Evolutionary conservation across 1,140 invertebrate genomes (phyloP), one percentile per base, ranked within the genome.

Genomic region (Tetramorium alpestre): DNA sequence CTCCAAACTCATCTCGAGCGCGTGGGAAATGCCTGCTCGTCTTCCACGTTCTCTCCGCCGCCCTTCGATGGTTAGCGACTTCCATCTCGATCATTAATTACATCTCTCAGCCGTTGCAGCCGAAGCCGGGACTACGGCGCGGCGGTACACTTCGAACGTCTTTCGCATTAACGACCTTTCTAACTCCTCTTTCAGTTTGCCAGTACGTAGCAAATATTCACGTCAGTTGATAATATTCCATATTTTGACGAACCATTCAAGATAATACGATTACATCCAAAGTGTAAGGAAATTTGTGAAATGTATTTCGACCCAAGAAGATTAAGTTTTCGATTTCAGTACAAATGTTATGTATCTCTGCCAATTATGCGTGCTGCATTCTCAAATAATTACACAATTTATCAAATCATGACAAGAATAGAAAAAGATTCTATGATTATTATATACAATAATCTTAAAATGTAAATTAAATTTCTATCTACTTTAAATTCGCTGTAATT

Each of bases 61-160:
- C 33, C 65, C 75, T 47, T 62, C 85, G 60, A 41, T 49, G 60
- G 41, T 54, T 70, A 70, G 11, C 33, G 58, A 58, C 75, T 89
- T 87, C 78, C 70, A 87, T 73, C 67, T 77, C 88, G 78, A 69
- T 87, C 86, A 87, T 89, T 87, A 90, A 90, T 90, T 90, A 90
- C 58, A 28, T 81, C 51, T 69, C 81, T 65, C 65, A 41, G 41
- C n/a, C 38, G 28, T 56, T 56, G 33, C 25, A 86, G n/a, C n/a
- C 70, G 41, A 8, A 86, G 25, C 28, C 60, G 33, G 8, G 58
- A 51, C 44, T 38, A 7, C 64, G 67, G 44, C 58, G 44, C 64
- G 67, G 44, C 58, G 44, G 62, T 60, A 11, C 18, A 51, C 65
- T 87, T 51, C 33, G 65, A 85, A 85, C 78, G 41, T 69, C 78